These are phyloP conservation scores for Takifugu rubripes DNA, from an alignment of 2,797 vertebrate genomes.

Conservation along the genomic window DNA sequence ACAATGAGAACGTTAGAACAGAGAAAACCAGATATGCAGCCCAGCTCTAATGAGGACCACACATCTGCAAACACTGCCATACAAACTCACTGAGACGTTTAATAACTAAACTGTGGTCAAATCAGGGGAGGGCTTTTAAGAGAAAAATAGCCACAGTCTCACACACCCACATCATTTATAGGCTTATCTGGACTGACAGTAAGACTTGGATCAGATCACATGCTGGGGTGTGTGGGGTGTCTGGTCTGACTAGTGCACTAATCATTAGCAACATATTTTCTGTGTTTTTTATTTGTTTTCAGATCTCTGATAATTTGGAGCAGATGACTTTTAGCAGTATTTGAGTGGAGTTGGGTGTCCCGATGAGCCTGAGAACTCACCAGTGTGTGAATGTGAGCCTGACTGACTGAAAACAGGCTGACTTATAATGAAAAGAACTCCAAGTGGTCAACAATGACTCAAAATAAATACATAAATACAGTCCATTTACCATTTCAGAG, in stretches of 20 bases:
- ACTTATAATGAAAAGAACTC: too few species aligned
- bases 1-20: conserved; percentile 3
- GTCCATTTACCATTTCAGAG: conserved; percentile 28
- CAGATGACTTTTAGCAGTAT: conserved; percentile 2
- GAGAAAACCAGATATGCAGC: conserved; percentile 12
- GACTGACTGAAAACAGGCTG: too few species aligned
- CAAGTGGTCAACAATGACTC: too few species aligned
- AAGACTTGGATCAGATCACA: conserved; percentile 44
- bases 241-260: conserved; percentile 62
- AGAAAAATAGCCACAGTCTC: conserved; percentile 29
- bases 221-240: conserved; percentile 16
- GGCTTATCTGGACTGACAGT: conserved; percentile 47
- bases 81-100: conserved; percentile 48
- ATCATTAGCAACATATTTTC: conserved; percentile 25
- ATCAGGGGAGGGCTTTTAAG: conserved; percentile 35
- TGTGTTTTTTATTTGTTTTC: not conserved
- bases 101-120: conserved; percentile 61
- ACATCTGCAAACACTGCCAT: conserved; percentile 46
- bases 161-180: conserved; percentile 41
- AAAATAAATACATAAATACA: too few species aligned
- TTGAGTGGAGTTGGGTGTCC: too few species aligned
- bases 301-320: conserved; percentile 20
- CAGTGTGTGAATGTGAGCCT: too few species aligned
- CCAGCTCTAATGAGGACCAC: conserved; percentile 57
- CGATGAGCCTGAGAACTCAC: too few species aligned